Evolutionary conservation across 2,888 invertebrate species (phyloP).

Genomic region (Noctua janthina): DNA sequence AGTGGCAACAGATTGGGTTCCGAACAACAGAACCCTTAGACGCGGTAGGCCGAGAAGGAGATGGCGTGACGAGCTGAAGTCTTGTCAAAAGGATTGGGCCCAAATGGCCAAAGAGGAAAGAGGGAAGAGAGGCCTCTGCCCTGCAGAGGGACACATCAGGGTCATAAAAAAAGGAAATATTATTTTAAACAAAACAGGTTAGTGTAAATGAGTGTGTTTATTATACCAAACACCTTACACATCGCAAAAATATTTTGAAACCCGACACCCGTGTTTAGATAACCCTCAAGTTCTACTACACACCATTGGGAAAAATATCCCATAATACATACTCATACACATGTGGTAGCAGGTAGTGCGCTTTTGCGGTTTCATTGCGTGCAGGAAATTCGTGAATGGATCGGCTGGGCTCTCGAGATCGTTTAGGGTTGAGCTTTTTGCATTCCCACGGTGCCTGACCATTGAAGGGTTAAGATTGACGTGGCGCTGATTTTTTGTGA

Average conservation of each 20-base stretch:
- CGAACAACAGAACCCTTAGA: too few relatives aligned
- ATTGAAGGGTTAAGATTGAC: slow-evolving; percentile 78
- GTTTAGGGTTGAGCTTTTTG: slow-evolving; percentile 79
- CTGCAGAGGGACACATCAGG: too few relatives aligned
- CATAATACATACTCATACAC: slow-evolving; percentile 62
- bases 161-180: not conserved
- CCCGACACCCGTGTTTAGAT: slow-evolving; percentile 69
- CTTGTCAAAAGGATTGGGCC: too few relatives aligned
- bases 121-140: too few relatives aligned
- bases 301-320: slow-evolving; percentile 68
- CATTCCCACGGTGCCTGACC: slow-evolving; percentile 84
- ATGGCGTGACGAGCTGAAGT: too few relatives aligned
- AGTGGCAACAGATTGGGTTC: too few relatives aligned
- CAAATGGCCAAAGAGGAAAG: too few relatives aligned
- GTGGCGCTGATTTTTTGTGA: slow-evolving; percentile 65
- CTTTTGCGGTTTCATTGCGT: slow-evolving; percentile 88
- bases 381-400: slow-evolving; percentile 89
- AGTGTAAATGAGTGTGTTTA: not conserved
- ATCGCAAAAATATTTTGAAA: slow-evolving; percentile 63
- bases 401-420: slow-evolving; percentile 76
- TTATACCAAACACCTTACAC: slow-evolving; percentile 17
- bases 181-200: not conserved
- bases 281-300: slow-evolving; percentile 74
- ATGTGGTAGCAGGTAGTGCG: slow-evolving; percentile 81
- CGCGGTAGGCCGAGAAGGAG: too few relatives aligned